Base-by-base conservation (phyloP, 1,140 invertebrate species). In the Caenorhabditis briggsae region DNA sequence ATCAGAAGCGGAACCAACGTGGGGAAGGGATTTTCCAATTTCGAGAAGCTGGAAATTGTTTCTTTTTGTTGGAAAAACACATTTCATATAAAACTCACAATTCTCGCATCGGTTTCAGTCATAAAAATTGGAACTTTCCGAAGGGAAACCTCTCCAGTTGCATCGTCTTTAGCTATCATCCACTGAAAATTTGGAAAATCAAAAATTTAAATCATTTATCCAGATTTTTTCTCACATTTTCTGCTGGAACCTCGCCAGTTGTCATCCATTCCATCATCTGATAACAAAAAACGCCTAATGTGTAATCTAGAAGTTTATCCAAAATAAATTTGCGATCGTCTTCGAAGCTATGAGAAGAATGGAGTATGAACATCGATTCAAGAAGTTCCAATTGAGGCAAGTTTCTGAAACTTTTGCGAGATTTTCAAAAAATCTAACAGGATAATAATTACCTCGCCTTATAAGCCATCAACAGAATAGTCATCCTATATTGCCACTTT, bases 221-320 rank as follows among this genome's bases (percentile, higher is more conserved):
- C 3, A 2, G 1, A 33, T 33, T 14, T 55, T n/a, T 25, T 43
- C 46, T 82, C 18, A 83, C 82, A 41, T 70, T 78, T 20, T 85
- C 65, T 2, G 46, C 20, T 5, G 65, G 46, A 6, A 85, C 46
- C 50, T 85, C 65, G 7, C 84, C 84, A 14, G 46, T 12, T 1
- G 61, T 85, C 33, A 85, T 78, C 84, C 84, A 85, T 14, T 50
- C 65, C 50, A 64, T 70, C 64, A 85, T 50, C 25, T 46, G n/a
- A 74, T 56, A 56, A 25, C 84, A 85, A 25, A 74, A 78, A 0
- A 85, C 84, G 2, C 84, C 84, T 16, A 85, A 20, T 18, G 64
- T 50, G 43, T 64, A 64, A 43, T 85, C 50, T 8, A 85, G 64
- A 18, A 85, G 5, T 20, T 46, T 50, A 8, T 84, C 53, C 5